Evolutionary conservation across 1,140 invertebrate species (phyloP), one percentile per base, ranked within the genome.

Genomic region (Argopecten irradians): DNA sequence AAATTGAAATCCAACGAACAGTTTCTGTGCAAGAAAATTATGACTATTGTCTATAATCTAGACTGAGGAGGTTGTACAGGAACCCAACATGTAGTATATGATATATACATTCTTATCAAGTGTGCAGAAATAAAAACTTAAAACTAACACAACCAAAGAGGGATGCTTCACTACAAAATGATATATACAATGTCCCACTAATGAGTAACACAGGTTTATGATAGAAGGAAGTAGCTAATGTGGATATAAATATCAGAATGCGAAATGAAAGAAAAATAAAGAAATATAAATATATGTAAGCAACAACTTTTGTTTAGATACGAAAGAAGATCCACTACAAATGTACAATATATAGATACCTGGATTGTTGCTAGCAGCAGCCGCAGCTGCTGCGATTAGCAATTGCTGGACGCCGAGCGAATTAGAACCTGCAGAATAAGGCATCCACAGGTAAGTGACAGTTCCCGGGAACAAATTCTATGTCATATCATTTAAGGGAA

Each of bases 301-400:
- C 55, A 71, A 71, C 55, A 71, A 71, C 55, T 71, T 71, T 39
- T n/a, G n/a, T n/a, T 71, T 71, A 71, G 55, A 71, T 71, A 71
- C 55, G 16, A 71, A 71, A 71, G 55, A 71, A 71, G 55, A 28
- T 71, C 55, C 55, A 71, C 55, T 71, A 71, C 55, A 71, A 71
- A 71, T 71, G 55, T 71, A 71, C 55, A 71, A 71, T 71, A 71
- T 71, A 71, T 86, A 41, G 85, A 93, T 93, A 95, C 95, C 95
- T 93, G 94, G 93, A 87, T 94, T 95, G 89, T 93, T 94, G 84
- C 97, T 97, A 55, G 97, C 97, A 97, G 96, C 95, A 97, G 97
- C 93, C 84, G 93, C 87, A 89, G 93, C 93, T 90, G 95, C 94
- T 90, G 96, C 93, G 43, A 95, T 93, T 88, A 95, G 90, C 90